These are phyloP conservation scores for Philypnodon macrostomus DNA, from an alignment of 2,797 vertebrate species.

Conservation along the genomic window DNA sequence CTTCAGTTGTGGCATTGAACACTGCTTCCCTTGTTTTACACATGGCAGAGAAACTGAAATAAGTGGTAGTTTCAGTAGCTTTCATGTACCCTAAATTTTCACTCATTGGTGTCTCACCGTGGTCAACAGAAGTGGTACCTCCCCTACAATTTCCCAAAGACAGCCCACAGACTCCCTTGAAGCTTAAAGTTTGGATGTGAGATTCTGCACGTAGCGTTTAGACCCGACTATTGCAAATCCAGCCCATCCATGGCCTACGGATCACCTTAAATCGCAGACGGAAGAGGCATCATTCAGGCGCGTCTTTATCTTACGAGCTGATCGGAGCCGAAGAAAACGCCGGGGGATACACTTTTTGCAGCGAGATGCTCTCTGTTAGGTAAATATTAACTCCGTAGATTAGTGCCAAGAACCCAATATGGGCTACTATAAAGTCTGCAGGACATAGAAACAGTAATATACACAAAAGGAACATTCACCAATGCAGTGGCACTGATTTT, in stretches of 20 bases:
- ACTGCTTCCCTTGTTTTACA: constrained; percentile 11
- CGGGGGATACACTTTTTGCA: background rate
- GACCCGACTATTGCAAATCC: constrained; percentile 27
- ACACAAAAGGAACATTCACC: no score
- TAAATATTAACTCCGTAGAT: constrained; percentile 28
- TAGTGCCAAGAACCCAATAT: no score
- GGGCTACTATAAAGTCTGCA: no score
- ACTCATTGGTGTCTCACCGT: background rate
- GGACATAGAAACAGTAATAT: no score
- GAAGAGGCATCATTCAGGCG: constrained; percentile 18
- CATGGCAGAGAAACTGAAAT: constrained; percentile 24
- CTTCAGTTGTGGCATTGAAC: background rate
- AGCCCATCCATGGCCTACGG: constrained; percentile 51
- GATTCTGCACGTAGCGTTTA: constrained; percentile 75
- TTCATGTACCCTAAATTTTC: constrained; percentile 10
- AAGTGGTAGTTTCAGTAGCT: background rate
- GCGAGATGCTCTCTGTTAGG: constrained; percentile 47
- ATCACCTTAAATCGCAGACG: constrained; percentile 31
- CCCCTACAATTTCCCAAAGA: constrained; percentile 34
- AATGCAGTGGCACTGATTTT: no score
- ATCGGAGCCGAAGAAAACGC: constrained; percentile 1
- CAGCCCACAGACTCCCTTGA: constrained; percentile 27
- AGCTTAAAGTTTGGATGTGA: constrained; percentile 62
- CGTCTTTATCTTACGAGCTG: constrained; percentile 3
- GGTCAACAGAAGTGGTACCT: constrained; percentile 37